These are phyloP conservation scores for Smittia sp. DNA, from an alignment of 2,888 invertebrate species.

Conservation along the genomic window DNA sequence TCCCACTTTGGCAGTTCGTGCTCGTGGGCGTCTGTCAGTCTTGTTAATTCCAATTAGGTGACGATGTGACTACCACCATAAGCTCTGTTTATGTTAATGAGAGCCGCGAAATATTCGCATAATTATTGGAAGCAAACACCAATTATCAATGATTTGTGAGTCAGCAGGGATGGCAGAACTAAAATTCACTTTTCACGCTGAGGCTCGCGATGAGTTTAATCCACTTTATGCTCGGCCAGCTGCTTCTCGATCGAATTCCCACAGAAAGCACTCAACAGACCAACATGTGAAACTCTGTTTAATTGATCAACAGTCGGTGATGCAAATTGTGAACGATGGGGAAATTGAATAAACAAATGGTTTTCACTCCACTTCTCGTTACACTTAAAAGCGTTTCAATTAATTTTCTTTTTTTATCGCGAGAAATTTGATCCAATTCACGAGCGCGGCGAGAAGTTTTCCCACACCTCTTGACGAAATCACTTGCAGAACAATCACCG, in stretches of 20 bases:
- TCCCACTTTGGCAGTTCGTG: neutral
- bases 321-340: constrained; percentile 31
- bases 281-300: neutral
- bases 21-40: neutral
- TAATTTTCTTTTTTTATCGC: neutral
- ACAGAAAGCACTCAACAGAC: too few species aligned
- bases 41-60: neutral
- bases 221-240: constrained; percentile 29
- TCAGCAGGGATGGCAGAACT: neutral
- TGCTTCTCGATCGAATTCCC: constrained; percentile 7
- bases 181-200: constrained; percentile 7
- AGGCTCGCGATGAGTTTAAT: neutral
- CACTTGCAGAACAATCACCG: neutral
- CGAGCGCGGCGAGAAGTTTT: constrained; percentile 26
- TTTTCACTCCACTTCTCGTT: constrained; percentile 22
- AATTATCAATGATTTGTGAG: neutral
- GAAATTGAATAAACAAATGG: constrained; percentile 38
- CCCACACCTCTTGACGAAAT: constrained; percentile 19
- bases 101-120: constrained; percentile 23
- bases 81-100: constrained; percentile 23
- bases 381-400: constrained; percentile 3
- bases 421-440: constrained; percentile 35
- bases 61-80: neutral
- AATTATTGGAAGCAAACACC: constrained; percentile 26
- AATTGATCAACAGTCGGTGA: constrained; percentile 23